Percentiles rank a stretch among this genome's conserved stretches.
Evolutionary conservation across 2,797 vertebrate genomes (phyloP).

Genomic region (Pseudochaenichthys georgianus): DNA sequence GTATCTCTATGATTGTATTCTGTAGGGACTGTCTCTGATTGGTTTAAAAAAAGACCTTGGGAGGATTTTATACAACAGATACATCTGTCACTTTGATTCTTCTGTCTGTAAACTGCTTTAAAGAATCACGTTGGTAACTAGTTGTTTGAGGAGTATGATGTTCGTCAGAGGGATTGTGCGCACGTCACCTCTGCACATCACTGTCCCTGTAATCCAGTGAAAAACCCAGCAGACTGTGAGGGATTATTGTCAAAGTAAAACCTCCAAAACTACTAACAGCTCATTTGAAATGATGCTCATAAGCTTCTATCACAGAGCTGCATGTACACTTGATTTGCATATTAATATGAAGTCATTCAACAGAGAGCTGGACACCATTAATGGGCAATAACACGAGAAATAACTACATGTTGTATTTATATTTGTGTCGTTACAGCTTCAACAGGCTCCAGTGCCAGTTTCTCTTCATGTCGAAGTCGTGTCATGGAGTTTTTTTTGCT

Average conservation of each 20-base stretch:
- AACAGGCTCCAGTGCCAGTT: background rate
- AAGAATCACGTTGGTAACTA: background rate
- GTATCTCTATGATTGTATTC: too few relatives aligned
- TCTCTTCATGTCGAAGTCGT: background rate
- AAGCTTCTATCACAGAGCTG: background rate
- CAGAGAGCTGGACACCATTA: too few relatives aligned
- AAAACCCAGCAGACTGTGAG: conserved; percentile 11
- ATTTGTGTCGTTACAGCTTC: too few relatives aligned
- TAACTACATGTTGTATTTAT: background rate
- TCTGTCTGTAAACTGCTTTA: background rate
- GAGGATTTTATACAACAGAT: background rate
- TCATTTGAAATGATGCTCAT: conserved; percentile 20
- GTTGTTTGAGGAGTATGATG: background rate
- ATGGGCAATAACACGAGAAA: background rate
- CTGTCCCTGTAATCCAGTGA: conserved; percentile 40
- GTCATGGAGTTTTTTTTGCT: background rate
- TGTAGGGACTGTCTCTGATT: background rate
- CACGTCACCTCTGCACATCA: conserved; percentile 21
- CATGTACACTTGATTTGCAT: conserved; percentile 9
- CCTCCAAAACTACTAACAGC: background rate
- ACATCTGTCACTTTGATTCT: background rate
- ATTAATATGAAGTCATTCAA: background rate
- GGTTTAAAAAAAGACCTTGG: background rate
- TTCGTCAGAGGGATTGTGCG: conserved; percentile 16
- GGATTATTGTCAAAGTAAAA: conserved; percentile 49